These are phyloP conservation scores for Cuniculus paca DNA, from an alignment of 2,797 vertebrate genomes.

Conservation along the genomic window DNA sequence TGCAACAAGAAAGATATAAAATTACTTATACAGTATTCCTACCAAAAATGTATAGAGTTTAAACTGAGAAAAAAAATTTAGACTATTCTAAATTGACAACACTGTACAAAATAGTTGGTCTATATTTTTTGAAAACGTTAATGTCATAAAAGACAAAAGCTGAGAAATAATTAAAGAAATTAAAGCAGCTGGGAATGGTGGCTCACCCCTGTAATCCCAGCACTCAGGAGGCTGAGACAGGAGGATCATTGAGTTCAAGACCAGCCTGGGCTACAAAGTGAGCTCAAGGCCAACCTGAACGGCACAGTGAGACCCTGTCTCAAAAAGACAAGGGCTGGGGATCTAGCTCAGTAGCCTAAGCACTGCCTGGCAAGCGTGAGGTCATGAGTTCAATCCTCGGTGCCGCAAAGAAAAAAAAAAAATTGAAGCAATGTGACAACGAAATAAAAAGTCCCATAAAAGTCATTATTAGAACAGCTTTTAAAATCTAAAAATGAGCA, in stretches of 20 bases:
- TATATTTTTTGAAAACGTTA: not conserved
- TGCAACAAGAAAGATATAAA: not conserved
- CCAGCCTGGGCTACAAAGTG: too few relatives aligned
- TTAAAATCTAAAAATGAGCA: not conserved
- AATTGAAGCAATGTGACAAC: not conserved
- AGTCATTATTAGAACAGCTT: not conserved
- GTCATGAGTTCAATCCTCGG: too few relatives aligned
- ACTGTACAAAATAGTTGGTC: constrained; percentile 8
- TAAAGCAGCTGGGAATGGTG: too few relatives aligned
- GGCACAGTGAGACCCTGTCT: too few relatives aligned
- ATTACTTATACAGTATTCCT: not conserved
- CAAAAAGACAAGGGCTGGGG: too few relatives aligned
- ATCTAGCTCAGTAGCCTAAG: too few relatives aligned
- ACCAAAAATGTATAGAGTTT: constrained; percentile 4
- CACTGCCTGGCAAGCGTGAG: too few relatives aligned
- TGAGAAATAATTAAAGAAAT: not conserved
- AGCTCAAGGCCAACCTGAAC: too few relatives aligned
- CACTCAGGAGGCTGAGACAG: too few relatives aligned
- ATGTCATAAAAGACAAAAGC: not conserved
- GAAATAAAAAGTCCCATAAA: not conserved
- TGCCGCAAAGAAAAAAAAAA: too few relatives aligned
- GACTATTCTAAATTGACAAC: not conserved
- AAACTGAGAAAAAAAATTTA: not conserved
- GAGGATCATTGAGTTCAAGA: too few relatives aligned
- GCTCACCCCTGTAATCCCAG: too few relatives aligned